phyloP scores from a whole-genome alignment of 2,113 vertebrate genomes.

The Oreocharis arfaki region DNA sequence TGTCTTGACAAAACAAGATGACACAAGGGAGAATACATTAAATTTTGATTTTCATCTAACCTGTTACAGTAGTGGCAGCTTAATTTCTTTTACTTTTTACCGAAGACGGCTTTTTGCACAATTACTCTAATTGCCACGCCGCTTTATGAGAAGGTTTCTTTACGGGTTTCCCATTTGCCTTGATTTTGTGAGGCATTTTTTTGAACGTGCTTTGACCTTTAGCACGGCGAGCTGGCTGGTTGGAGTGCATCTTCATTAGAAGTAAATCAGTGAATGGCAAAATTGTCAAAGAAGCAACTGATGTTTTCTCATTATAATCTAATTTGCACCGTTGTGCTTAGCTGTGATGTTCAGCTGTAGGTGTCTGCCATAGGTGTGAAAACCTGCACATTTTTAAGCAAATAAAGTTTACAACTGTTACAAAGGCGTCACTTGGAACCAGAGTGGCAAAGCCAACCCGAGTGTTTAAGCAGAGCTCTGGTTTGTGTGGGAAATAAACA shows the following conservation, averaged over 20 bases:
- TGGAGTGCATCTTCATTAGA: conserved; percentile 77
- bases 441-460: neutral
- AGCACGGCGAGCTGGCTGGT: conserved; percentile 59
- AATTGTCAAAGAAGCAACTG: conserved; percentile 77
- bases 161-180: conserved; percentile 61
- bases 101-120: conserved; percentile 74
- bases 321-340: conserved; percentile 69
- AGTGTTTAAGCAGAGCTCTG: neutral
- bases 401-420: conserved; percentile 66
- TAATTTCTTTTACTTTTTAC: conserved; percentile 75
- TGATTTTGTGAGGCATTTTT: conserved; percentile 69
- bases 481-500: conserved; percentile 5
- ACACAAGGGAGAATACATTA: conserved; percentile 89
- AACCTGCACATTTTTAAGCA: conserved; percentile 60
- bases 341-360: conserved; percentile 67
- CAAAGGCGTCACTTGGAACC: neutral
- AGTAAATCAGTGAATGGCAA: conserved; percentile 73
- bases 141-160: conserved; percentile 57
- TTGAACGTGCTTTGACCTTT: conserved; percentile 80
- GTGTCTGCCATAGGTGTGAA: conserved; percentile 62
- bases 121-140: conserved; percentile 80
- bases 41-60: conserved; percentile 87
- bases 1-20: conserved; percentile 93
- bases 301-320: conserved; percentile 81
- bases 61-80: conserved; percentile 79